phyloP scores from a whole-genome alignment of 2,888 invertebrate species.

The Calliphora vomitoria region DNA sequence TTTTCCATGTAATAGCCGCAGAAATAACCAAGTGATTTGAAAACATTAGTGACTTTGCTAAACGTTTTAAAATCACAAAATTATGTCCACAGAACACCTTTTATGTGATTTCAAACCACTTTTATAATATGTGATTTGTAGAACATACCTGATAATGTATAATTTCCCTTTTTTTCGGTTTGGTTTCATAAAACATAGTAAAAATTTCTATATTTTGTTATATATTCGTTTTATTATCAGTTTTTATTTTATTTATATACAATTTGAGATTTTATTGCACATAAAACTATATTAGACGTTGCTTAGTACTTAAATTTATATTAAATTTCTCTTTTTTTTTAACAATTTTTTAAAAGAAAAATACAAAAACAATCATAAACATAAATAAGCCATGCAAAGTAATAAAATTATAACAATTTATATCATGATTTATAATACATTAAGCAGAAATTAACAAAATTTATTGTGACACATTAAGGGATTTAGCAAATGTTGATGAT shows the following conservation, averaged over 20 bases:
- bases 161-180: too few relatives aligned
- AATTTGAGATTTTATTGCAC: conserved; percentile 70
- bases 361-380: neutral
- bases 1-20: too few relatives aligned
- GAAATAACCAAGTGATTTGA: too few relatives aligned
- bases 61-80: too few relatives aligned
- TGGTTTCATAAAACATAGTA: too few relatives aligned
- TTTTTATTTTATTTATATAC: conserved; percentile 27
- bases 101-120: too few relatives aligned
- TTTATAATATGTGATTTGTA: too few relatives aligned
- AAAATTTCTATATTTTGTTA: too few relatives aligned
- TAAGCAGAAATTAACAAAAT: neutral
- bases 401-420: conserved; percentile 4
- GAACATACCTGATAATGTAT: too few relatives aligned
- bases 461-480: conserved; percentile 18
- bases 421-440: neutral
- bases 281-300: conserved; percentile 46
- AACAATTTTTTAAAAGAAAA: neutral
- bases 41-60: too few relatives aligned
- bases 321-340: neutral
- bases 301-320: neutral
- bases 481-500: neutral
- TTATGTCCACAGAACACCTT: too few relatives aligned
- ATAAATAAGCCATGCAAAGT: neutral
- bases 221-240: conserved; percentile 3